phyloP scores from a whole-genome alignment of 2,113 vertebrate genomes.

The Mohoua ochrocephala region DNA sequence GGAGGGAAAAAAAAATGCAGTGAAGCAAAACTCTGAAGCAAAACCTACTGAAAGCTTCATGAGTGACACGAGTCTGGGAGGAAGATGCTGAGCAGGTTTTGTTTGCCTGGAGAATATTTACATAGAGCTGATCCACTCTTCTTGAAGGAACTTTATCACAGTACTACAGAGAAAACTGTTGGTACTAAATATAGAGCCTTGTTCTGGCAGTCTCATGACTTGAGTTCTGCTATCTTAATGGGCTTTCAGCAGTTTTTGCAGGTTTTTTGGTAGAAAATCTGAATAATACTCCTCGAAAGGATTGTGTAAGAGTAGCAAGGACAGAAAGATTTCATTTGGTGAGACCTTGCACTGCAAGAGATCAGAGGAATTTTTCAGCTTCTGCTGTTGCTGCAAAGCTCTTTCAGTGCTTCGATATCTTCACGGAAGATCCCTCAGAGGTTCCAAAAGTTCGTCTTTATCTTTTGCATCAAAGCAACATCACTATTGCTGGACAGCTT shows the following conservation, averaged over 20 bases:
- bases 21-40: not conserved
- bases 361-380: not conserved
- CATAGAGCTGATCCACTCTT: not conserved
- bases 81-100: not conserved
- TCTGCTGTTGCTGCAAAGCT: not conserved
- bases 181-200: not conserved
- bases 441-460: not conserved
- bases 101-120: conserved; percentile 26
- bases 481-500: not conserved
- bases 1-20: not conserved
- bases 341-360: not conserved
- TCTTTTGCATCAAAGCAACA: not conserved
- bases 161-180: not conserved
- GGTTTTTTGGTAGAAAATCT: not conserved
- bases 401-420: not conserved
- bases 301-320: not conserved
- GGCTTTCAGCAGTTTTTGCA: not conserved
- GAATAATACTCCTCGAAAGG: not conserved
- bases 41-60: not conserved
- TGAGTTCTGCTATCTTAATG: not conserved
- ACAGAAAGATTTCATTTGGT: not conserved
- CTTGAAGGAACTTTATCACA: not conserved
- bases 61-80: not conserved
- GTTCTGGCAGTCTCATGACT: not conserved
- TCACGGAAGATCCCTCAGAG: not conserved